Base-by-base conservation (phyloP, 2,888 invertebrate genomes). In the Scaptodrosophila latifasciaeformis region DNA sequence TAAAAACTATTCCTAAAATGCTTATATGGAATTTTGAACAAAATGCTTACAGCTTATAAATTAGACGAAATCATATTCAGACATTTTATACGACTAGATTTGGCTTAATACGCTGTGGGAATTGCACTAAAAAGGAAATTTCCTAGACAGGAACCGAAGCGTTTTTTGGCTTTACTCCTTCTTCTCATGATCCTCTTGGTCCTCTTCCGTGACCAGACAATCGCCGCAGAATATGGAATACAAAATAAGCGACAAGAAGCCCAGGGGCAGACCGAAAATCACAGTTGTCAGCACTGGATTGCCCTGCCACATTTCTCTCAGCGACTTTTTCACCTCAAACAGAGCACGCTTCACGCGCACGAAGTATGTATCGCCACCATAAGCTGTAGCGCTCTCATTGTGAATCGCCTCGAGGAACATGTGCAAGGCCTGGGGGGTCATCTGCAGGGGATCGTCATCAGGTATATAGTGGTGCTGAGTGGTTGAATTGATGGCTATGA, bases 151-250 rank as follows among this genome's bases (percentile, higher is more conserved):
- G 21, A 40, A 40, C 21, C 4, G 12, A 31, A 10, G 2, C 10
- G 40, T 2, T 21, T 29, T 13, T 29, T 46, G 35, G 34, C 46
- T 10, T 70, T 86, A 88, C 64, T 88, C 88, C 54, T 86, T 87
- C 70, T 88, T 88, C 54, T 88, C 88, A 64, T 88, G 88, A 27
- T 84, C 82, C 34, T 86, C 86, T 31, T 83, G 84, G 0, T 94
- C 94, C 52, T 95, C 96, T 40, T 93, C 92, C 1, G 95, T 95
- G 84, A 97, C 97, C 65, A 97, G 88, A 77, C 98, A 96, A 85
- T 99, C 98, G 48, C 96, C 93, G 84, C 98, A 99, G 87, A 96
- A 99, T 61, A 97, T 92, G 1, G 97, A 96, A 86, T 99, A 99
- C 83, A 96, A 92, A 75, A 99, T 97, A 15, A 99, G 90, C 17